Conservation (phyloP, 2,888 invertebrate species). For the Rhopalosiphum nymphaeae region DNA sequence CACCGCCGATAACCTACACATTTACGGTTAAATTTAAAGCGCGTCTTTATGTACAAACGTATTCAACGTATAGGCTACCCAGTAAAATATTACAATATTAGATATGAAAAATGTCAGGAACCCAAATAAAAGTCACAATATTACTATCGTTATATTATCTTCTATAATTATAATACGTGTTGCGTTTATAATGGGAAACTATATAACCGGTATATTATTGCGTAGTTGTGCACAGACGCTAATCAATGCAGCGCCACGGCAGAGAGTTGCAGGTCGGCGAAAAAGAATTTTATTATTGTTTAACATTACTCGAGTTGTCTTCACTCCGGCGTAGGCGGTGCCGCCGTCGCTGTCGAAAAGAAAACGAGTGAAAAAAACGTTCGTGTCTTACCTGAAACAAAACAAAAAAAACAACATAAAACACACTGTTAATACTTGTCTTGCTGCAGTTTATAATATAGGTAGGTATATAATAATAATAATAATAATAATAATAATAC, state of each 20-base stretch:
- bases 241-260: neutral
- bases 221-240: neutral
- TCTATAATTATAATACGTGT: neutral
- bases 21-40: neutral
- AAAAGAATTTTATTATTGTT: neutral
- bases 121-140: neutral
- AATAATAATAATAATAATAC: too few species aligned
- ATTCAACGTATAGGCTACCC: neutral
- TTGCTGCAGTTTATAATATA: slow-evolving; percentile 1
- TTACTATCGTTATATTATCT: neutral
- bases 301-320: neutral
- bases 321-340: neutral
- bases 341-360: neutral
- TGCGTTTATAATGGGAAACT: neutral
- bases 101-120: neutral
- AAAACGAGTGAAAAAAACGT: neutral
- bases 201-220: neutral
- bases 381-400: slow-evolving; percentile 59
- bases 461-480: neutral
- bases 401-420: neutral
- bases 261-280: neutral
- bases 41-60: neutral
- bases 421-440: slow-evolving; percentile 39
- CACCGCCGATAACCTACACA: neutral
- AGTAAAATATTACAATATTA: neutral